Evolutionary conservation across 2,113 vertebrate species (phyloP), one percentile per base, ranked within the genome.

Genomic region (Lophius piscatorius): DNA sequence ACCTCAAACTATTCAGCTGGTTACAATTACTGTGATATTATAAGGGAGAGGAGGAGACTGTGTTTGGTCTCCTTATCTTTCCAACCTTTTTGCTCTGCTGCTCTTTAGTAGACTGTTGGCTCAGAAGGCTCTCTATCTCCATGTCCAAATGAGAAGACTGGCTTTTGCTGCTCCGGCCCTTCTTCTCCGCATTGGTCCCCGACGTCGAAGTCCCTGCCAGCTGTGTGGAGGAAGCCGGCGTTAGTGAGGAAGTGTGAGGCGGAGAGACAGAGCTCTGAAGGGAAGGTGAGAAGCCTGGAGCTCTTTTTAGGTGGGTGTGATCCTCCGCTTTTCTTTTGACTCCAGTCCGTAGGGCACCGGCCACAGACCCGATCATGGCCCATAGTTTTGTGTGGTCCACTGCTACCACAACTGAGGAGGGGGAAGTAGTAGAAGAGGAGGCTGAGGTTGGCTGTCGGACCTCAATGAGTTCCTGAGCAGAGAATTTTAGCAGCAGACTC

Each of bases 81-180:
- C 9, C 10, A 59, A 96, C 95, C 94, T 97, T 97, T 80, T 97
- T 97, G 87, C 93, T 95, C 83, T 96, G 94, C 74, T 96, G 94
- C 78, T 97, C 95, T 74, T 96, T 96, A 6, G 95, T 97, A 44
- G 95, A 97, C 67, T 97, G 95, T 31, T 97, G 95, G 76, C 91
- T 96, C 56, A 97, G 81, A 51, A 97, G 89, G 58, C 92, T 96
- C 79, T 96, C 95, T 2, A 97, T 97, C 81, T 97, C 95, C 89
- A 95, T 91, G 59, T 97, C 94, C 70, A 97, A 29, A 31, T 97
- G 93, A 2, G 94, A 95, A 0, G 94, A 93, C 62, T 92, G 92
- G 59, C 90, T 90, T 68, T 92, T 92, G 22, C 61, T 88, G 75
- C 67, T 85, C 48, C 94, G 81, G 17, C 92, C 87, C 41, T 95